These are phyloP conservation scores for Drosophila pseudotakahashii DNA, from an alignment of 2,888 invertebrate genomes.

Conservation along the genomic window DNA sequence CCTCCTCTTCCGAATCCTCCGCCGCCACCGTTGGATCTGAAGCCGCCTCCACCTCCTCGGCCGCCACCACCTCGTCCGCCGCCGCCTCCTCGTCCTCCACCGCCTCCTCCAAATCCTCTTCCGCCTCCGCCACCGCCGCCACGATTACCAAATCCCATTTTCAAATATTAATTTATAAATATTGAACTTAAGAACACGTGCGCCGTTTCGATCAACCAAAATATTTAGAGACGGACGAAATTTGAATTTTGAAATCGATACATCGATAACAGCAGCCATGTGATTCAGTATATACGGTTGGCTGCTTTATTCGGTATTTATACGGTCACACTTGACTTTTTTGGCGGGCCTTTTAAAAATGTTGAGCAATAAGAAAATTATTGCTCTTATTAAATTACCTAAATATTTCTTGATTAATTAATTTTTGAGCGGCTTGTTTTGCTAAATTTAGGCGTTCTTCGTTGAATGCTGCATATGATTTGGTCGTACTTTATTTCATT, in stretches of 20 bases:
- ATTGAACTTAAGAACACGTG: constrained; percentile 22
- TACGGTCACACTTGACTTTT: not conserved
- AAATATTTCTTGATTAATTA: not conserved
- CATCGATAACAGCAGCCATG: not conserved
- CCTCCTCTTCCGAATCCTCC: constrained; percentile 85
- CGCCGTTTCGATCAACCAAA: constrained; percentile 4
- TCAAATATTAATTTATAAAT: constrained; percentile 8
- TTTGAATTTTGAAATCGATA: not conserved
- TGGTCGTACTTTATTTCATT: not conserved
- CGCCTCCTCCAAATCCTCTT: constrained; percentile 59
- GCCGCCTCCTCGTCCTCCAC: constrained; percentile 44
- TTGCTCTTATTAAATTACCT: not conserved
- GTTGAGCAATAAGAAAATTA: not conserved
- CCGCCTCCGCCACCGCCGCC: constrained; percentile 78
- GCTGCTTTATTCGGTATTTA: not conserved
- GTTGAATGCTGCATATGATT: not conserved
- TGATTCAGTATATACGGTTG: not conserved
- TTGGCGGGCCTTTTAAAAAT: not conserved
- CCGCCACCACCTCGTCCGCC: constrained; percentile 8
- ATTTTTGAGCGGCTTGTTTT: not conserved
- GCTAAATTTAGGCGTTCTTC: not conserved
- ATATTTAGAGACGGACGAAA: constrained; percentile 4
- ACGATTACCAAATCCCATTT: constrained; percentile 82
- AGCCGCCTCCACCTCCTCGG: constrained; percentile 27
- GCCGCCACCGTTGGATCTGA: constrained; percentile 51